These are phyloP conservation scores for Trisateles emortualis DNA, from an alignment of 2,888 invertebrate genomes.

Conservation along the genomic window DNA sequence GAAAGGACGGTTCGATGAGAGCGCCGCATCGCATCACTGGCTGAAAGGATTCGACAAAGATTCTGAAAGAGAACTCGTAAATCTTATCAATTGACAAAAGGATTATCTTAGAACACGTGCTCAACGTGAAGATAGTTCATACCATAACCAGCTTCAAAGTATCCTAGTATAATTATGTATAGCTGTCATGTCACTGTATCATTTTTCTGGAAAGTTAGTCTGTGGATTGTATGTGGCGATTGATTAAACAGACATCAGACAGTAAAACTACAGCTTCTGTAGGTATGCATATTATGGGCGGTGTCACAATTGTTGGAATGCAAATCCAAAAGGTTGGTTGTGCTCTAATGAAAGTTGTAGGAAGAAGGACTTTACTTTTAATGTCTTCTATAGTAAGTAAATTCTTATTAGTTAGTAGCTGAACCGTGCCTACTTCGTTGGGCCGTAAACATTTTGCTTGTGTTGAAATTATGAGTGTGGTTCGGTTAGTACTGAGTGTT, in stretches of 20 bases:
- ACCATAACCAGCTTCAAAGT: constrained; percentile 16
- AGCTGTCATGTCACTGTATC: constrained; percentile 31
- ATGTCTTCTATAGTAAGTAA: constrained; percentile 43
- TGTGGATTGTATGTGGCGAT: constrained; percentile 29
- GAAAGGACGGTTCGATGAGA: constrained; percentile 48
- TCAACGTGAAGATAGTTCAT: constrained; percentile 22
- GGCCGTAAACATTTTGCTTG: no score
- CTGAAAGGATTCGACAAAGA: constrained; percentile 46
- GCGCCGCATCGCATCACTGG: constrained; percentile 43
- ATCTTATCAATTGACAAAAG: constrained; percentile 45
- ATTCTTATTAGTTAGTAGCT: constrained; percentile 48
- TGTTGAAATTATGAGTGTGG: no score
- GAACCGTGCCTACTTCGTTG: no score
- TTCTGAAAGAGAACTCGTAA: constrained; percentile 43
- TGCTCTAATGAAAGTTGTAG: constrained; percentile 43
- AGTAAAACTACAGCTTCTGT: constrained; percentile 43
- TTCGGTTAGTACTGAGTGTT: no score
- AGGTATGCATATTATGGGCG: constrained; percentile 56
- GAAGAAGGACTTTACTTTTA: constrained; percentile 48
- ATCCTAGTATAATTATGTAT: constrained; percentile 31
- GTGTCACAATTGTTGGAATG: constrained; percentile 51
- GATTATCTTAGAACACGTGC: constrained; percentile 27
- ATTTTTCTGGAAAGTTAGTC: constrained; percentile 27
- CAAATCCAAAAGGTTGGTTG: constrained; percentile 58
- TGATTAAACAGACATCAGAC: constrained; percentile 42